Percentiles rank a stretch among this genome's conserved stretches.
Evolutionary conservation across 2,888 invertebrate genomes (phyloP).

Genomic region (Amphipyra tragopoginis): DNA sequence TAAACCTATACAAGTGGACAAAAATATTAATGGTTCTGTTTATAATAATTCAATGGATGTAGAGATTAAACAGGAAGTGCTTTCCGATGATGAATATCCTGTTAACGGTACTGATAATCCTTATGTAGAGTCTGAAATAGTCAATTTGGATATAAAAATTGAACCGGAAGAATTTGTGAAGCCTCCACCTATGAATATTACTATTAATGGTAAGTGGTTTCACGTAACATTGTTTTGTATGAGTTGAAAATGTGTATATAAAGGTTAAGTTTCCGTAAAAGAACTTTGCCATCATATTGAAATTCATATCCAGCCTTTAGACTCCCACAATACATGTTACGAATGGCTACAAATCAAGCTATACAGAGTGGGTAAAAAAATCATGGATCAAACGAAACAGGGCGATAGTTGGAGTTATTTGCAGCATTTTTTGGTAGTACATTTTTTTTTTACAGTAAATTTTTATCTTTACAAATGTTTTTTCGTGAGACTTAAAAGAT

Average conservation of each 20-base stretch:
- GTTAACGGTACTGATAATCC: slow-evolving; percentile 50
- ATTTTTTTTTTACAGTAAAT: too few relatives aligned
- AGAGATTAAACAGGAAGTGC: slow-evolving; percentile 80
- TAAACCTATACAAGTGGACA: slow-evolving; percentile 79
- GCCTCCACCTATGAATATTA: slow-evolving; percentile 61
- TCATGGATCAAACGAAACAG: too few relatives aligned
- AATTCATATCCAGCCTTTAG: not conserved
- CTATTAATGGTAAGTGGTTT: slow-evolving; percentile 64
- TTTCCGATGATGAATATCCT: slow-evolving; percentile 77
- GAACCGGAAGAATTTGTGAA: slow-evolving; percentile 79
- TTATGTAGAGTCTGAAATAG: slow-evolving; percentile 40
- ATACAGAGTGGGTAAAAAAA: too few relatives aligned
- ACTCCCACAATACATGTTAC: not conserved
- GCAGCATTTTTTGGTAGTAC: too few relatives aligned
- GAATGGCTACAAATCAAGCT: too few relatives aligned
- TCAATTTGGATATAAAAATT: slow-evolving; percentile 77
- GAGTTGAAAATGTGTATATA: not conserved
- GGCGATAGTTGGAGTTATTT: too few relatives aligned
- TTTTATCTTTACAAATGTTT: too few relatives aligned
- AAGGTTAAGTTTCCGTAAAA: too few relatives aligned
- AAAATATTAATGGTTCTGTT: slow-evolving; percentile 64
- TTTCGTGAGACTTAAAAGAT: too few relatives aligned
- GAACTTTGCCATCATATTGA: too few relatives aligned
- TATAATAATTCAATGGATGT: slow-evolving; percentile 64
- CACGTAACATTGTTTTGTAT: not conserved